A percentile compares a stretch with the other conserved stretches of the same genome.
Conservation (phyloP, 1,140 invertebrate species). For the Drosophila littoralis region DNA sequence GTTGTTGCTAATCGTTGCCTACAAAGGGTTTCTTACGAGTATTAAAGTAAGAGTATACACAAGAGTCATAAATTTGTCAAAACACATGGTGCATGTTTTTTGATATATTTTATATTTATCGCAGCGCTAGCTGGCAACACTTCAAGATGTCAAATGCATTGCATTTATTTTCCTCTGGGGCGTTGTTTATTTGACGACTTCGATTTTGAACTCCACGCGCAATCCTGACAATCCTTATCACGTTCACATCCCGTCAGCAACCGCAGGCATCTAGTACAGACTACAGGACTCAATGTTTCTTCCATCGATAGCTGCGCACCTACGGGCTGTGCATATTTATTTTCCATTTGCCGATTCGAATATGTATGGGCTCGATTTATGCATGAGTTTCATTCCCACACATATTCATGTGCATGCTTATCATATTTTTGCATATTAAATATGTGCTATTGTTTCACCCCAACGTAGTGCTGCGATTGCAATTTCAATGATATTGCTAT, state of each 20-base stretch:
- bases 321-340: slow-evolving; percentile 65
- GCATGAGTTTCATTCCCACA: slow-evolving; percentile 51
- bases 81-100: not conserved
- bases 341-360: slow-evolving; percentile 40
- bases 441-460: slow-evolving; percentile 35
- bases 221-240: slow-evolving; percentile 57
- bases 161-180: slow-evolving; percentile 50
- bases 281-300: slow-evolving; percentile 20
- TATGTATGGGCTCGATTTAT: slow-evolving; percentile 56
- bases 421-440: slow-evolving; percentile 74
- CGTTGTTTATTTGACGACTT: slow-evolving; percentile 41
- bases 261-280: slow-evolving; percentile 13
- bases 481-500: slow-evolving; percentile 15
- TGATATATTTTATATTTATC: slow-evolving; percentile 5
- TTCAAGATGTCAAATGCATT: slow-evolving; percentile 36
- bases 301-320: slow-evolving; percentile 51
- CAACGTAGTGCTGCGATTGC: slow-evolving; percentile 57
- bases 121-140: not conserved
- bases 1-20: slow-evolving; percentile 23
- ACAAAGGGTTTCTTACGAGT: slow-evolving; percentile 1
- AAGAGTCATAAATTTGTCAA: no score
- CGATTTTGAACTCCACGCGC: slow-evolving; percentile 49
- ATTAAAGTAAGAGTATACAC: no score
- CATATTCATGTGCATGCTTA: slow-evolving; percentile 61
- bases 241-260: slow-evolving; percentile 35